Evolutionary conservation across 2,113 vertebrate genomes (phyloP), one percentile per base, ranked within the genome.

Genomic region (Peucedramus taeniatus): DNA sequence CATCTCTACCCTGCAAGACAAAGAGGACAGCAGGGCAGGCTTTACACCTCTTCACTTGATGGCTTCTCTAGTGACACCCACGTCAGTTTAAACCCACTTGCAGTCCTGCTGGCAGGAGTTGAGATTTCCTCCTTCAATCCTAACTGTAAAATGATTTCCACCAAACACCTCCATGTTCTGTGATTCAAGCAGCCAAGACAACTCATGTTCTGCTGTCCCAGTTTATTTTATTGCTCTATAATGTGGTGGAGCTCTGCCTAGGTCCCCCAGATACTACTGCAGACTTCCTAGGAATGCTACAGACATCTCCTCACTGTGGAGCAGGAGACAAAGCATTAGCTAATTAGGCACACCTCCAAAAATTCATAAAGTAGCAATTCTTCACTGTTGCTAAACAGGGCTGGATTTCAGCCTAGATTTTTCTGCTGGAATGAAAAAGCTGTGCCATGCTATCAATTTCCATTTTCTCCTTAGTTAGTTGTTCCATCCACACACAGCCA

Each of bases 401-500:
- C 13, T 96, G 90, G 70, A 95, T 54, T 94, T 61, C 84, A 93
- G 74, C 69, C 77, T 59, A 60, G 26, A 65, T 64, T 89, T 89
- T 94, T 75, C 61, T 64, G 7, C 66, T 80, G 63, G 63, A 83
- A 85, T 72, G 42, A 76, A 88, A 92, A 91, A 75, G 53, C 57
- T 54, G 45, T 15, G 53, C 57, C 30, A 27, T 4, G 6, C 23
- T 79, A 75, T 45, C 72, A 49, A 51, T 15, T 64, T 61, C 53
- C 31, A 42, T 88, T 63, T 66, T 53, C 44, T 61, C 23, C 35
- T 68, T 30, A 31, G 21, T 81, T 45, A 45, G 7, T 78, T 3
- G 1, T 40, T 79, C 45, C 65, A 40, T 83, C 37, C 60, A 35
- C 5, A 47, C 15, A 64, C 37, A 50, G 21, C 31, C 39, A 61